Evolutionary conservation across 2,797 vertebrate genomes (phyloP), one percentile per base, ranked within the genome.

Genomic region (Sebastes baramenuke): DNA sequence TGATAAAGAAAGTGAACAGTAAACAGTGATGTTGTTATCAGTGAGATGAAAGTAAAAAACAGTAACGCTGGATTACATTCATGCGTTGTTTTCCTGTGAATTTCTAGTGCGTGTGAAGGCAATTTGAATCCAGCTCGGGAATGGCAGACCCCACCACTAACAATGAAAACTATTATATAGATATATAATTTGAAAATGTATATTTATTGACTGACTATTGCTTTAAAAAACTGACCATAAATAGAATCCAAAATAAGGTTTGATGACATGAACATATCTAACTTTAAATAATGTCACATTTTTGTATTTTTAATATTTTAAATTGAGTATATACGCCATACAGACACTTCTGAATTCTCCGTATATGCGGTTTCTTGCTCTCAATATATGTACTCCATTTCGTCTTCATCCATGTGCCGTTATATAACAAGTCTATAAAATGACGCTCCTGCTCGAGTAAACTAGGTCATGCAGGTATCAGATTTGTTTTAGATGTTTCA

Each of bases 401-500:
- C 58, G 11, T 64, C 73, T 36, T 20, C 61, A 58, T 77, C 72
- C 46, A n/a, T 36, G 20, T 69, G 10, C 16, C 29, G 49, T 90
- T 88, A 85, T 82, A 87, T 86, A 90, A 93, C 81, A 66, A 27
- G 67, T 87, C 64, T 81, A 75, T 88, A 73, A 80, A 85, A 65
- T 59, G 73, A 77, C 5, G 25, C 82, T 52, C 22, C 75, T 67
- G 70, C 79, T 67, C 8, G 56, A 84, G 77, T 66, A 88, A 94
- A 93, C 66, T 93, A 83, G 93, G 91, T 88, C 93, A 91, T n/a
- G 74, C 82, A 87, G 87, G 89, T 89, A 92, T 93, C 76, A 32
- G 87, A 80, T 88, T 85, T 82, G 88, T 86, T 81, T 84, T 36
- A 83, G 86, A 81, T 86, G 82, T 72, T 88, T 89, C 14, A 85